Evolutionary conservation across 2,888 invertebrate genomes (phyloP).

Genomic region (Xanthia icteritia): DNA sequence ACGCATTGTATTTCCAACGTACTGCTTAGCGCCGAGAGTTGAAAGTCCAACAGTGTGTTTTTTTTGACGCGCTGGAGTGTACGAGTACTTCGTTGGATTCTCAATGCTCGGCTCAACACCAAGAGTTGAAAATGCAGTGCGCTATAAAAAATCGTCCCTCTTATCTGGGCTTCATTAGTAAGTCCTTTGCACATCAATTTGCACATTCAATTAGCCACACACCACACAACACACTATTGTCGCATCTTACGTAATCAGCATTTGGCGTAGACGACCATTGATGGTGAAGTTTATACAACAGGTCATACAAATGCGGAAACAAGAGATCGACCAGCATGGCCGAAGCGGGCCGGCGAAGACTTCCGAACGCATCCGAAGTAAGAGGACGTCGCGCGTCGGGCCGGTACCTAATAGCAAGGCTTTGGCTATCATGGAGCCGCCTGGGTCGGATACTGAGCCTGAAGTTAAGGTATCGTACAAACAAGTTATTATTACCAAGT

Average conservation of each 20-base stretch:
- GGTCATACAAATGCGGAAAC: slow-evolving; percentile 92
- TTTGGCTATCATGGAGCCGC: slow-evolving; percentile 91
- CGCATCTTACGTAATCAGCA: slow-evolving; percentile 26
- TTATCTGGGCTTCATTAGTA: neutral
- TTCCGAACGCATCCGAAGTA: slow-evolving; percentile 93
- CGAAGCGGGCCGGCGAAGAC: slow-evolving; percentile 91
- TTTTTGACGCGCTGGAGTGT: too few relatives aligned
- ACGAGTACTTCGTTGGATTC: too few relatives aligned
- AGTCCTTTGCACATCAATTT: neutral
- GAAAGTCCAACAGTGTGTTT: too few relatives aligned
- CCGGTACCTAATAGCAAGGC: slow-evolving; percentile 84
- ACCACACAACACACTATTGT: slow-evolving; percentile 18
- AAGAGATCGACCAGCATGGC: slow-evolving; percentile 93
- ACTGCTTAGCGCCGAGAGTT: too few relatives aligned
- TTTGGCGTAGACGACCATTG: slow-evolving; percentile 56
- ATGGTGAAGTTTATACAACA: slow-evolving; percentile 68
- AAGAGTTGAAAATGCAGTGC: too few relatives aligned
- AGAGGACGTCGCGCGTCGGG: slow-evolving; percentile 85
- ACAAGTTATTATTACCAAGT: neutral
- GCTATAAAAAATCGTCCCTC: too few relatives aligned
- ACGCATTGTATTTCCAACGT: too few relatives aligned
- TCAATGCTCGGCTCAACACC: too few relatives aligned
- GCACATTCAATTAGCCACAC: neutral
- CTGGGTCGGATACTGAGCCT: slow-evolving; percentile 90
- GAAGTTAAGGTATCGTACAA: slow-evolving; percentile 82